Percentiles rank a stretch among this genome's conserved stretches.
Evolutionary conservation across 2,888 invertebrate species (phyloP).

Genomic region (Caenorhabditis panamensis): DNA sequence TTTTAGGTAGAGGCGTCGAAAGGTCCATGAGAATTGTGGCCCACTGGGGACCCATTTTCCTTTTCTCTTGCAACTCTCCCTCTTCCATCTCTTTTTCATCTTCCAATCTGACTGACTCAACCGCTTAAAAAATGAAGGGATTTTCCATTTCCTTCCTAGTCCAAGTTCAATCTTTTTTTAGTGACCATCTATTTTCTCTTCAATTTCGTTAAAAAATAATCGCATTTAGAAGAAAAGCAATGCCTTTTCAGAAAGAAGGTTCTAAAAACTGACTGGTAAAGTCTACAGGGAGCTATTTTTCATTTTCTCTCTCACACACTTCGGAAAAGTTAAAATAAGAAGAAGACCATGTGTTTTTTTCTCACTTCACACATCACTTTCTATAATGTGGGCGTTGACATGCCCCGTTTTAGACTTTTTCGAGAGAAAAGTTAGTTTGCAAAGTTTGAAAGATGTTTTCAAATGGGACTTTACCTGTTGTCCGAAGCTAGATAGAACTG

Average conservation of each 20-base stretch:
- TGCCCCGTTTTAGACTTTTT: not conserved
- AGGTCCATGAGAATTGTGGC: constrained; percentile 55
- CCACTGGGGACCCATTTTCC: constrained; percentile 48
- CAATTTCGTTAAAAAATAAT: constrained; percentile 4
- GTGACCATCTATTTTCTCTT: not conserved
- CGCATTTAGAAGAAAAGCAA: not conserved
- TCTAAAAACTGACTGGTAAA: not conserved
- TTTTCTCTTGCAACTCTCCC: constrained; percentile 25
- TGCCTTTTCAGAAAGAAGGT: constrained; percentile 3
- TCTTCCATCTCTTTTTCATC: constrained; percentile 17
- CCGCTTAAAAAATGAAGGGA: not conserved
- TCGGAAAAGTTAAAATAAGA: too few relatives aligned
- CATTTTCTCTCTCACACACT: not conserved
- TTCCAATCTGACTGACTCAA: constrained; percentile 8
- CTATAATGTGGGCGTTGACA: constrained; percentile 14
- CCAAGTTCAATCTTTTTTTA: not conserved
- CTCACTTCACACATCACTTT: constrained; percentile 26
- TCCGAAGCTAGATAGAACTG: not conserved
- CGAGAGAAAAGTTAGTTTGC: not conserved
- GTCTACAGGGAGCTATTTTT: constrained; percentile 1
- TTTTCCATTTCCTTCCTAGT: not conserved
- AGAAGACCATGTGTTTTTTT: constrained; percentile 1
- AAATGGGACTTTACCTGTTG: not conserved
- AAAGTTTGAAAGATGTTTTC: not conserved
- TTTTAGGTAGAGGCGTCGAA: constrained; percentile 60